Evolutionary conservation across 2,113 vertebrate genomes (phyloP).

Genomic region (Cebus imitator): DNA sequence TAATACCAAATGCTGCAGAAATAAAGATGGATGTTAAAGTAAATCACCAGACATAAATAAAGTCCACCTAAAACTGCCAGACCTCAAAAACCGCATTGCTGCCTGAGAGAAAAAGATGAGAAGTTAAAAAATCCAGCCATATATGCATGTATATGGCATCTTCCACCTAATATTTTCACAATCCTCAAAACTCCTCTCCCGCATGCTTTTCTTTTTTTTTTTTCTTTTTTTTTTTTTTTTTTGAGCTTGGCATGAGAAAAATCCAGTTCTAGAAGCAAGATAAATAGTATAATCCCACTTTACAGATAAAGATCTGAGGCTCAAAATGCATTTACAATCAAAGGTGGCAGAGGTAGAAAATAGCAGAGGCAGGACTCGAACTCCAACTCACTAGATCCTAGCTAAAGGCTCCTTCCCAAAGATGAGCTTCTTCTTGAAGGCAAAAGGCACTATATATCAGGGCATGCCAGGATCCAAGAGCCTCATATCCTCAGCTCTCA

Average conservation of each 20-base stretch:
- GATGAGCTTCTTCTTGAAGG: not conserved
- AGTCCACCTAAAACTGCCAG: not conserved
- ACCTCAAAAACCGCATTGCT: not conserved
- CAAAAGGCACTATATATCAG: not conserved
- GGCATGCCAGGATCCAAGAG: not conserved
- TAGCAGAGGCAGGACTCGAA: not conserved
- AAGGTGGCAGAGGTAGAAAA: not conserved
- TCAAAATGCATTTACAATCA: not conserved
- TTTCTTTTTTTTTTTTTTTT: too few relatives aligned
- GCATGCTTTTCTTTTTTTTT: not conserved
- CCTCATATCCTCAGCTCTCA: not conserved
- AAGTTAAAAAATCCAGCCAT: not conserved
- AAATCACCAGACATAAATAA: not conserved
- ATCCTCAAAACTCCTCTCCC: not conserved
- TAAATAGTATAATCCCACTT: not conserved
- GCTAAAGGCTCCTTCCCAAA: not conserved
- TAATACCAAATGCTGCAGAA: not conserved
- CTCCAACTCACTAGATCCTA: not conserved
- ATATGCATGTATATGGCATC: too few relatives aligned
- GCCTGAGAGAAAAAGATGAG: not conserved
- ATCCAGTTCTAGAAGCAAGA: not conserved
- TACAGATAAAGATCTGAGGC: not conserved
- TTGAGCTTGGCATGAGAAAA: not conserved
- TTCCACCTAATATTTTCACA: not conserved
- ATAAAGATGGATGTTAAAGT: not conserved